Percentiles rank a stretch among this genome's conserved stretches.
phyloP scores from a whole-genome alignment of 1,140 invertebrate species.

The Sitobion miscanthi region DNA sequence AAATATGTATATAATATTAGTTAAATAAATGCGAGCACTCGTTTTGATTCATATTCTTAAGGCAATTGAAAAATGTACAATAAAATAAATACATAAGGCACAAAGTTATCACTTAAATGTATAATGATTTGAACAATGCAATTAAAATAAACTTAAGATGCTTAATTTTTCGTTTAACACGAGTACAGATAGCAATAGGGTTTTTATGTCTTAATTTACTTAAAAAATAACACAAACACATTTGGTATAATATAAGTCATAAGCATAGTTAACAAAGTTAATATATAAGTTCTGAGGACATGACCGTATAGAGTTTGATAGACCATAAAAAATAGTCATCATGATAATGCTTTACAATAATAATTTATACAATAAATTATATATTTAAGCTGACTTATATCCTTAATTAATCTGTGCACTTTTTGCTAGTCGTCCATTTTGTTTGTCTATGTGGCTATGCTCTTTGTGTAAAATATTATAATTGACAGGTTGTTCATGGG shows the following conservation, averaged over 20 bases:
- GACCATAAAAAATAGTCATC: background rate
- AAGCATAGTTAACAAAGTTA: conserved; percentile 28
- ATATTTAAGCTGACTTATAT: background rate
- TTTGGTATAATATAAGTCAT: conserved; percentile 25
- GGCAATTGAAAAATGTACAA: conserved; percentile 34
- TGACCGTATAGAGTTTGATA: background rate
- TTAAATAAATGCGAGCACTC: conserved; percentile 56
- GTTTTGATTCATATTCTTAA: conserved; percentile 31
- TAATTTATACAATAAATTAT: conserved; percentile 30
- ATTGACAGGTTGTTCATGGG: conserved; percentile 64
- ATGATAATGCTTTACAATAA: background rate
- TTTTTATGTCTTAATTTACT: conserved; percentile 21
- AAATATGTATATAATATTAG: conserved; percentile 63
- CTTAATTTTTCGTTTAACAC: conserved; percentile 11
- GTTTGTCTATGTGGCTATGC: background rate
- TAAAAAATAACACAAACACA: conserved; percentile 34
- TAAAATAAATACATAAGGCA: conserved; percentile 38
- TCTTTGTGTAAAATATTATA: background rate
- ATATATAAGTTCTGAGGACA: background rate
- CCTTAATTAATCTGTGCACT: background rate
- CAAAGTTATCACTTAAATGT: conserved; percentile 18
- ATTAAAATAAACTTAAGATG: conserved; percentile 15
- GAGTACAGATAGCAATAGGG: too few relatives aligned
- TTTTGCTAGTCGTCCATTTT: conserved; percentile 10
- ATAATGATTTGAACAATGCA: conserved; percentile 33